These are phyloP conservation scores for Paramormyrops hopkinsi DNA, from an alignment of 2,797 vertebrate species.

Conservation along the genomic window DNA sequence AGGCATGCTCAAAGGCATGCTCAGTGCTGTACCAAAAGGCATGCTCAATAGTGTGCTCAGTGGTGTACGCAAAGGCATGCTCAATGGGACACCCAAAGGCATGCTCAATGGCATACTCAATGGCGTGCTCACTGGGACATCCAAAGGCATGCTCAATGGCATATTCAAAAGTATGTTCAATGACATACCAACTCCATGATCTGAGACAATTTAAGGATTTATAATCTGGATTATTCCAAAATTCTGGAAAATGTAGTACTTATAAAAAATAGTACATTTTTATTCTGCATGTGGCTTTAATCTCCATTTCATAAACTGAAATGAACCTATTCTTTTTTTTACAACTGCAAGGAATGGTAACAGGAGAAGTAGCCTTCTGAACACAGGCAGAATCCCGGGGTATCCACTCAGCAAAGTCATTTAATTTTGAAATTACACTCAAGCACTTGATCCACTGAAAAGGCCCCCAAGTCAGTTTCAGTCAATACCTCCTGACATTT, in stretches of 20 bases:
- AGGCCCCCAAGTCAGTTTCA: constrained; percentile 21
- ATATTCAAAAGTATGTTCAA: neutral
- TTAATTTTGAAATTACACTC: constrained; percentile 20
- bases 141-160: neutral
- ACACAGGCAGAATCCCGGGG: neutral
- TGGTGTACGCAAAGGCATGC: neutral
- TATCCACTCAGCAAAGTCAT: constrained; percentile 17
- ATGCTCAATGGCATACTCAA: neutral
- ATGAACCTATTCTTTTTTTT: constrained; percentile 1
- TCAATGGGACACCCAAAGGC: neutral
- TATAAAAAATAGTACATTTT: neutral
- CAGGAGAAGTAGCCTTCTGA: neutral
- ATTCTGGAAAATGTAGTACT: neutral
- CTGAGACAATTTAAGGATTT: neutral
- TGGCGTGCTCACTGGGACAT: neutral
- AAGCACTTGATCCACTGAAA: constrained; percentile 19
- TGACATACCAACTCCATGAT: neutral
- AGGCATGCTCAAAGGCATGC: neutral
- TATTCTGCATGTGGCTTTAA: neutral
- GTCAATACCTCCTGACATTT: constrained; percentile 28
- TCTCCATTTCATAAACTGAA: neutral
- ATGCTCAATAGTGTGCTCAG: neutral
- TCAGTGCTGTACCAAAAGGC: neutral
- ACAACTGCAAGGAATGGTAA: neutral
- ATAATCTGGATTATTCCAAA: neutral